Base-by-base conservation (phyloP, 2,888 invertebrate genomes). In the Leptopterna dolabrata region DNA sequence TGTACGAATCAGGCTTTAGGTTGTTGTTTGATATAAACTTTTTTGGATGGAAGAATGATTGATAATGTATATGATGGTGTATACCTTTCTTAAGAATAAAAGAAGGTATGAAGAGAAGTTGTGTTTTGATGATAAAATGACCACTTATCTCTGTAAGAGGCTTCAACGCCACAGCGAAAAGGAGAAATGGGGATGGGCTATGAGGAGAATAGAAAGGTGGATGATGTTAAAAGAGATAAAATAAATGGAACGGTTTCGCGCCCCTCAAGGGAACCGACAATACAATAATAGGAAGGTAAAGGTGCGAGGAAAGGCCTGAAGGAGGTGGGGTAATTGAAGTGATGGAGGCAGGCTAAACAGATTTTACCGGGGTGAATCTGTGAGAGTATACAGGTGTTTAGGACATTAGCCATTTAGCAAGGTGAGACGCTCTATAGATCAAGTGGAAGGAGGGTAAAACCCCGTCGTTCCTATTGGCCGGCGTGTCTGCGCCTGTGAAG, bases 311-410 rank as follows among this genome's bases (percentile, higher is more conserved):
- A 55, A 81, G 24, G 30, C 55, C 70, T 9, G 36, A 16, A 41
- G 84, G 27, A 71, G 41, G 88, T 30, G 76, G 47, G 78, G 71
- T 87, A 87, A 87, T 87, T 87, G 87, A 85, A 83, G 80, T 63
- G 86, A 78, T 84, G 55, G 82, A 78, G 76, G 70, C 47, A 76
- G 83, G 81, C 84, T 88, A 89, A 89, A 89, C 87, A 89, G 88
- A 87, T 88, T 88, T 88, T 88, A 88, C 81, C 70, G 81, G 47
- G 85, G 85, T 73, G 47, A 71, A 76, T 43, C 73, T 71, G 88
- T 85, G 88, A 88, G 88, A 84, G 86, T 86, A 84, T 87, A 89
- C 87, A 88, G 88, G 86, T 88, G 87, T 88, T 89, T 87, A 89
- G 87, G 88, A 88, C 86, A 89, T 89, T 63, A 29, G 43, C 45